Evolutionary conservation across 2,888 invertebrate species (phyloP).

Genomic region (Yponomeuta plumbellus): DNA sequence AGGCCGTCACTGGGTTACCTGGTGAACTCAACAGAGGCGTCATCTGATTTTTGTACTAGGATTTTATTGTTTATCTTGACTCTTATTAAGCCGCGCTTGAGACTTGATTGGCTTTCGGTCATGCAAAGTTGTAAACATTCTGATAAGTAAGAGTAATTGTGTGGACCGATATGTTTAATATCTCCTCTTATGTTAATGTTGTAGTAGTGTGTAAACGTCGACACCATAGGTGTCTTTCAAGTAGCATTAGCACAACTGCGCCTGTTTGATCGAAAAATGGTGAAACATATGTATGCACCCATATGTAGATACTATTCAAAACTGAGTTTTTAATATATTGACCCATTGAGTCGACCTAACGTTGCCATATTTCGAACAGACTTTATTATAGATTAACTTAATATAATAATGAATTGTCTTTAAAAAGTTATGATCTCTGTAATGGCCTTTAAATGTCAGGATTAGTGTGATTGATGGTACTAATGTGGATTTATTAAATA

Average conservation of each 20-base stretch:
- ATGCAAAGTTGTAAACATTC: background rate
- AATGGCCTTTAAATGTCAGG: constrained; percentile 49
- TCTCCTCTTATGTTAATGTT: background rate
- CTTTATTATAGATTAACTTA: constrained; percentile 4
- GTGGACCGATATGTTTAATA: background rate
- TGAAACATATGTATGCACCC: background rate
- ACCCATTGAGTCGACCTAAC: constrained; percentile 8
- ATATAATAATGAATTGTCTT: background rate
- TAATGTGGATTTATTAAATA: constrained; percentile 31
- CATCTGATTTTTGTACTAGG: background rate
- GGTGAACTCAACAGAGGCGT: background rate
- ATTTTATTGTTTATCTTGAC: background rate
- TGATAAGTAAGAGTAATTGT: background rate
- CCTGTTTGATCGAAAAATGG: constrained; percentile 15
- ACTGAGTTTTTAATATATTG: background rate
- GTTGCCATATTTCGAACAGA: constrained; percentile 16
- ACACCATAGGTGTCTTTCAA: background rate
- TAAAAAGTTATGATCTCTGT: constrained; percentile 50
- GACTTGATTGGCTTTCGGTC: background rate
- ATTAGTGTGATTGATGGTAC: constrained; percentile 30
- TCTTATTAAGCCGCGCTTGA: background rate
- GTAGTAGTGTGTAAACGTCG: background rate
- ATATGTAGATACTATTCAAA: background rate
- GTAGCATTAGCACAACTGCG: background rate
- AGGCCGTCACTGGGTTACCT: background rate